Evolutionary conservation across 2,797 vertebrate genomes (phyloP).

Genomic region (Stomatorhinus walkeri): DNA sequence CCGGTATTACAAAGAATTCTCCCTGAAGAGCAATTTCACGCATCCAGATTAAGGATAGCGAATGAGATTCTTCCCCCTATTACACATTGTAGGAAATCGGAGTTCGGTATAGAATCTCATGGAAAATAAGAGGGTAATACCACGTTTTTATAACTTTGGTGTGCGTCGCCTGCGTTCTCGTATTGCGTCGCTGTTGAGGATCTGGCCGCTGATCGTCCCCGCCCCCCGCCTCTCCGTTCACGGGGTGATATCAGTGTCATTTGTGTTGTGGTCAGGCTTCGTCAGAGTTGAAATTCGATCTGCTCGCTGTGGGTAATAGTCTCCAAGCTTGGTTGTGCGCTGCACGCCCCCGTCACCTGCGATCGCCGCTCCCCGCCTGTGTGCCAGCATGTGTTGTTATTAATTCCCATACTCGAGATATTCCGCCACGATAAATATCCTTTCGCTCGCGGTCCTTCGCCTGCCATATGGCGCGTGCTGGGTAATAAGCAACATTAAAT

Average conservation of each 20-base stretch:
- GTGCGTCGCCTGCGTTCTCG: not conserved
- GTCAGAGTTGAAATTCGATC: conserved; percentile 29
- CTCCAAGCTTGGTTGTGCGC: conserved; percentile 16
- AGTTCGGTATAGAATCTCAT: not conserved
- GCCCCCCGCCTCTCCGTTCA: not conserved
- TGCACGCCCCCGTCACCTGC: conserved; percentile 23
- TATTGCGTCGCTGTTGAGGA: not conserved
- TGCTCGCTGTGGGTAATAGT: conserved; percentile 24
- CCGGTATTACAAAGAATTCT: conserved; percentile 6
- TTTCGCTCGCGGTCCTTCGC: conserved; percentile 23
- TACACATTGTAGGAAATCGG: not conserved
- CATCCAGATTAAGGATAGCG: not conserved
- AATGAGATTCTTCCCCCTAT: not conserved
- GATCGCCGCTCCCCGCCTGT: conserved; percentile 16
- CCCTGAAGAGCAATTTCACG: conserved; percentile 7
- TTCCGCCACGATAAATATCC: conserved; percentile 22
- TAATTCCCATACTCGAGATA: conserved; percentile 28
- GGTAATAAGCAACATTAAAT: conserved; percentile 20
- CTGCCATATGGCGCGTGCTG: conserved; percentile 39
- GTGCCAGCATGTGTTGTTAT: conserved; percentile 23
- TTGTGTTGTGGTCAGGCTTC: conserved; percentile 26
- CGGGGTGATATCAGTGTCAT: conserved; percentile 24
- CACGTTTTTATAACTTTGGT: not conserved
- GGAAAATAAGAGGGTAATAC: not conserved
- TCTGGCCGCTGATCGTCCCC: conserved; percentile 9